phyloP scores from a whole-genome alignment of 2,113 vertebrate genomes.

The Felis chaus region DNA sequence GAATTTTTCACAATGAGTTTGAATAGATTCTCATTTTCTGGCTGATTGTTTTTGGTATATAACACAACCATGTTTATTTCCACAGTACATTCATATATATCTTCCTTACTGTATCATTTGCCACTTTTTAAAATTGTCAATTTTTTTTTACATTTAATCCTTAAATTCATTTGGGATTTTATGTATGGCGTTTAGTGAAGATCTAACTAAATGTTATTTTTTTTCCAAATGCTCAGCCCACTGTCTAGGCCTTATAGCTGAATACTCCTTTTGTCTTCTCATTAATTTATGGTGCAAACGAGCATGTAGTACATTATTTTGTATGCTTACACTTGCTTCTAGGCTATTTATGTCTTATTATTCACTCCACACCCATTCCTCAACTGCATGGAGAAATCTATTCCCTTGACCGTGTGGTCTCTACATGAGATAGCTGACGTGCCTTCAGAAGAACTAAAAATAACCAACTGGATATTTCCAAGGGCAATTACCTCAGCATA shows the following conservation, averaged over 20 bases:
- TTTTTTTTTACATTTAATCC: background rate
- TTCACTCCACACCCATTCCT: background rate
- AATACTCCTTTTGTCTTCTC: background rate
- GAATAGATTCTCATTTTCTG: background rate
- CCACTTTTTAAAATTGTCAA: background rate
- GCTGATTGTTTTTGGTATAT: background rate
- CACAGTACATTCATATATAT: background rate
- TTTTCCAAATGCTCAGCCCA: background rate
- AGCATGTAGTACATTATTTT: background rate
- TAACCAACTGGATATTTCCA: conserved; percentile 41
- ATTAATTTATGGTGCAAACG: background rate
- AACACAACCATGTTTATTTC: background rate
- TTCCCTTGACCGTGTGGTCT: background rate
- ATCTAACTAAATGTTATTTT: background rate
- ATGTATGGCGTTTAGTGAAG: background rate
- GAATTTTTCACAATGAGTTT: background rate
- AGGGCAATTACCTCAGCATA: conserved; percentile 32
- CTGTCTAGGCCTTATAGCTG: background rate
- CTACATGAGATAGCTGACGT: background rate
- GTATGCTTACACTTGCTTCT: background rate
- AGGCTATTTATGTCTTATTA: background rate
- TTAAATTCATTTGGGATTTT: background rate
- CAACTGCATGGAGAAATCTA: background rate
- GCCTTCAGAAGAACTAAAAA: conserved; percentile 53
- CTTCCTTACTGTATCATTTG: background rate